Evolutionary conservation across 2,113 vertebrate species (phyloP).

Genomic region (Poeciliopsis prolifica): DNA sequence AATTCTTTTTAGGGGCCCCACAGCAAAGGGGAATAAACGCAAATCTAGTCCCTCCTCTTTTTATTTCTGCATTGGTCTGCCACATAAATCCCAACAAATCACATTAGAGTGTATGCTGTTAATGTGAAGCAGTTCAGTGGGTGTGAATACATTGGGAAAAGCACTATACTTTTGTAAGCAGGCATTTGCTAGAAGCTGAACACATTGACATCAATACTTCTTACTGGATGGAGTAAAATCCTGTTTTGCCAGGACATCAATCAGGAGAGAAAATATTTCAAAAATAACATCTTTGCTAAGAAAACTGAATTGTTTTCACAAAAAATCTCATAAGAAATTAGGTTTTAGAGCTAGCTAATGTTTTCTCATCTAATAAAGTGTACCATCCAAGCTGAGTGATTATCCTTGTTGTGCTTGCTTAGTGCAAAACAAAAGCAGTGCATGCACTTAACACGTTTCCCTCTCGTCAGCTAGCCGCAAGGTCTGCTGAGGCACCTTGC

Average conservation of each 20-base stretch:
- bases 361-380: neutral
- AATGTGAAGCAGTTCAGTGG: too few species aligned
- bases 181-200: too few species aligned
- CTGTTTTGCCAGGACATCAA: conserved; percentile 12
- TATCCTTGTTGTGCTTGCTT: conserved; percentile 18
- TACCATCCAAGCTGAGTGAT: conserved; percentile 13
- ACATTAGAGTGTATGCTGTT: too few species aligned
- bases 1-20: too few species aligned
- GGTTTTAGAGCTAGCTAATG: neutral
- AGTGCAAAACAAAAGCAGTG: conserved; percentile 38
- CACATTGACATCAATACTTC: neutral
- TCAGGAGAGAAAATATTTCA: neutral
- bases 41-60: too few species aligned
- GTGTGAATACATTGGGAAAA: neutral
- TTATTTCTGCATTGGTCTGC: too few species aligned
- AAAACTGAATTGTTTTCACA: neutral
- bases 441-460: conserved; percentile 43
- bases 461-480: conserved; percentile 41
- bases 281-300: conserved; percentile 1
- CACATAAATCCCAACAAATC: too few species aligned
- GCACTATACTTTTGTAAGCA: neutral
- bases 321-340: neutral
- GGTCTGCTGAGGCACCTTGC: conserved; percentile 36
- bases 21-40: too few species aligned
- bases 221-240: neutral